These are phyloP conservation scores for Telmatochromis brachygnathus DNA, from an alignment of 2,113 vertebrate genomes.

Conservation along the genomic window DNA sequence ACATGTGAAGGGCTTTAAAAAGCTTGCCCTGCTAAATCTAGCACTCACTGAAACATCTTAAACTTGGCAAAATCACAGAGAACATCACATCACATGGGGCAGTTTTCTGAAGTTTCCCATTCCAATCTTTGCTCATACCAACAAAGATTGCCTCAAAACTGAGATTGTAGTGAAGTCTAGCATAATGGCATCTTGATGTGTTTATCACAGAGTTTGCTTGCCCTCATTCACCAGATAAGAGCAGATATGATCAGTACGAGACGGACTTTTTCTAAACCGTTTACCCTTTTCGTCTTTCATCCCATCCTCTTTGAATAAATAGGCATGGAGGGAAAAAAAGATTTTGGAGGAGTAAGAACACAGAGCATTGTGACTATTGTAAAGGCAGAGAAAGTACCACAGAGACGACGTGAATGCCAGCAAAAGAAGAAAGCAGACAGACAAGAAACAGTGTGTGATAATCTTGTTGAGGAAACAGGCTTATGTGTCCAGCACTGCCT, in stretches of 20 bases:
- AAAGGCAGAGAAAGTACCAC: neutral
- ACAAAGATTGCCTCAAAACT: neutral
- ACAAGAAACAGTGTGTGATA: conserved; percentile 46
- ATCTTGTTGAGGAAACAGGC: conserved; percentile 62
- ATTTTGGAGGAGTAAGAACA: neutral
- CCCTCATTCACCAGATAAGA: conserved; percentile 41
- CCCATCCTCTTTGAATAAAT: neutral
- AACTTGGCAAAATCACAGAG: neutral
- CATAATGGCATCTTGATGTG: conserved; percentile 8
- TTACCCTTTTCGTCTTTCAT: conserved; percentile 5
- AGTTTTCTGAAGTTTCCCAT: neutral
- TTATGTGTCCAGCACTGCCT: conserved; percentile 45
- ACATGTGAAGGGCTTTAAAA: neutral
- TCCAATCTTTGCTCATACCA: neutral
- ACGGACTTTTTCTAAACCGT: conserved; percentile 21
- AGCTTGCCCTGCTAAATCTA: neutral
- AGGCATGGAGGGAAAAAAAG: neutral
- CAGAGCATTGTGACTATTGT: neutral
- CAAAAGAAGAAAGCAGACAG: conserved; percentile 14
- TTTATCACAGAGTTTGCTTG: conserved; percentile 20
- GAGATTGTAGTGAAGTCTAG: neutral
- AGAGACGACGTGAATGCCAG: conserved; percentile 2
- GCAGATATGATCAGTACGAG: conserved; percentile 21
- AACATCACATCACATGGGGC: neutral
- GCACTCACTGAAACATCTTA: neutral